Evolutionary conservation across 2,113 vertebrate genomes (phyloP).

Genomic region (Melanotaenia duboulayi): DNA sequence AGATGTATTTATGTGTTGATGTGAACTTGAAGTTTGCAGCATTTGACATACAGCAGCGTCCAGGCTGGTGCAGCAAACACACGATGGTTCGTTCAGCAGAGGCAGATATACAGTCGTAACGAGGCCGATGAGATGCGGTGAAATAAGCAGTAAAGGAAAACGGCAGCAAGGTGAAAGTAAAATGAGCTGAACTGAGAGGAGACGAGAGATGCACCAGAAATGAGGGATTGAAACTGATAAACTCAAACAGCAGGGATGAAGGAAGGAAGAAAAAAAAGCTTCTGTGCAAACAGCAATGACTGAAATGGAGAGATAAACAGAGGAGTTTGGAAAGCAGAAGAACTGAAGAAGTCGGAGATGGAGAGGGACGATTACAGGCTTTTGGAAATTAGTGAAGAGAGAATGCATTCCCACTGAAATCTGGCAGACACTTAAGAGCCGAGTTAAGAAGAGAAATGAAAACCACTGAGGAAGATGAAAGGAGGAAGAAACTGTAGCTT

Average conservation of each 20-base stretch:
- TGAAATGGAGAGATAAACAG: background rate
- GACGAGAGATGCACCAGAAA: background rate
- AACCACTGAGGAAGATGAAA: constrained; percentile 7
- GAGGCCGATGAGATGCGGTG: no score
- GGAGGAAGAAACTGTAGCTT: constrained; percentile 9
- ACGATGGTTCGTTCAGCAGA: no score
- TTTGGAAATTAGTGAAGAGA: constrained; percentile 15
- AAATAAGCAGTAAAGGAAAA: no score
- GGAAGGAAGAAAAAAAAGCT: background rate
- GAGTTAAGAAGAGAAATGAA: constrained; percentile 3
- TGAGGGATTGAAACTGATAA: constrained; percentile 14
- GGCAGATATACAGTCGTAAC: no score
- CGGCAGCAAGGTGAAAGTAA: background rate
- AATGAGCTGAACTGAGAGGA: constrained; percentile 9
- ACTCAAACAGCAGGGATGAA: background rate
- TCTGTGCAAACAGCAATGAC: constrained; percentile 12
- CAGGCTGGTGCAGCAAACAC: no score
- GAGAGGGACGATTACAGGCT: background rate
- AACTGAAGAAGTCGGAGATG: background rate
- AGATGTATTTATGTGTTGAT: no score
- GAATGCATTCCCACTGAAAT: constrained; percentile 10
- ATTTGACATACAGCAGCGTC: no score
- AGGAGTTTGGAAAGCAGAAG: no score
- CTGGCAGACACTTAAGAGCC: background rate
- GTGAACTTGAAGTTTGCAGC: no score